phyloP scores from a whole-genome alignment of 2,888 invertebrate species.

The Aphodius sticticus region DNA sequence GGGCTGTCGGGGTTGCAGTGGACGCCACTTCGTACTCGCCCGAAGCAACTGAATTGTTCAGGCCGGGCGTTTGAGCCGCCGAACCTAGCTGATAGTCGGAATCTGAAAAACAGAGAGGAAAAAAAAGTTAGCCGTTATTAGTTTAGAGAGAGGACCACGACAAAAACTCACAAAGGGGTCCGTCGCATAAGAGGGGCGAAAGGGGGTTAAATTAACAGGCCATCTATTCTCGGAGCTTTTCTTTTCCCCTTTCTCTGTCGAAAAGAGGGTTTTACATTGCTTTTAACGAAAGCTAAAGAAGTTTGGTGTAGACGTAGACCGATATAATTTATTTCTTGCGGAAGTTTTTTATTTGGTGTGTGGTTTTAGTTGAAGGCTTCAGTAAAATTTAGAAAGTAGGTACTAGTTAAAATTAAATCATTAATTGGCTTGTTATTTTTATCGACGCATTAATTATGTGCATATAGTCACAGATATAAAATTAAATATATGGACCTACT shows the following conservation, averaged over 20 bases:
- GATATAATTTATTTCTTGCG: background rate
- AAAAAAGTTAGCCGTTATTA: slow-evolving; percentile 20
- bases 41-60: slow-evolving; percentile 58
- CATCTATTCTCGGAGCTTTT: slow-evolving; percentile 19
- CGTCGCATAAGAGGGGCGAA: background rate
- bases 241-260: slow-evolving; percentile 22
- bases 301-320: background rate
- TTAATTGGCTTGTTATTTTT: too few relatives aligned
- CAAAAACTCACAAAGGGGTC: slow-evolving; percentile 6
- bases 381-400: too few relatives aligned
- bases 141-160: slow-evolving; percentile 25
- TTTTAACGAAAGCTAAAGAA: slow-evolving; percentile 11
- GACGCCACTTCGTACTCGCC: slow-evolving; percentile 52
- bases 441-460: too few relatives aligned
- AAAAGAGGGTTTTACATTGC: slow-evolving; percentile 19
- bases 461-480: too few relatives aligned
- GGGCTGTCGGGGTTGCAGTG: slow-evolving; percentile 41
- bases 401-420: too few relatives aligned
- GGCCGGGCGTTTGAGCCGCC: slow-evolving; percentile 72
- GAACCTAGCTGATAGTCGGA: slow-evolving; percentile 78
- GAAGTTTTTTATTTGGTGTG: background rate
- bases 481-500: too few relatives aligned
- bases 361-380: background rate
- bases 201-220: slow-evolving; percentile 12
- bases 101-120: slow-evolving; percentile 60